Base-by-base conservation (phyloP, 2,888 invertebrate genomes). In the Cremastobaeus sp. region DNA sequence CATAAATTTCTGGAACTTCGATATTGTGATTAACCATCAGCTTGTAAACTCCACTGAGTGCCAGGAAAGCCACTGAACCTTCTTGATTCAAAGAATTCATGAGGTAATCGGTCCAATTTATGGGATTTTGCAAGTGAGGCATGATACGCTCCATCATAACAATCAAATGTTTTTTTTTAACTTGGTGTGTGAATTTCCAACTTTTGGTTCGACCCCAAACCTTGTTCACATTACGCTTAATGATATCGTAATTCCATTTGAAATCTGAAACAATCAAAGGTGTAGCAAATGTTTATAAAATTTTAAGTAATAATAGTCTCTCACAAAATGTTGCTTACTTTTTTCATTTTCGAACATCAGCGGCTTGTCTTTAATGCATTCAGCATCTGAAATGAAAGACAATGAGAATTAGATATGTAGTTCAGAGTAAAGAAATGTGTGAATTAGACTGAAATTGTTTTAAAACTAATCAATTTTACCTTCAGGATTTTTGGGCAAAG, bases 1-100 rank as follows among this genome's bases (percentile, higher is more conserved):
- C 92, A 89, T 96, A 99, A 86, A 99, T 96, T 85, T 96, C 94
- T 0, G 98, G 98, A 89, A 97, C 98, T 82, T 97, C 95, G 89
- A 99, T 91, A 89, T 98, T 98, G 89, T 97, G 94, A 72, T 93
- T 93, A 77, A 95, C 93, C 69, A 98, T 96, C 76, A 99, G 90
- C 50, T 94, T 92, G 85, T 97, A 94, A 55, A 98, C 92, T 14
- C 98, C 97, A 86, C 97, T 97, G 8, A 99, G 89, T 0, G 98
- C 96, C 54, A 99, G 89, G 83, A 98, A 90, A 84, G 96, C 95
- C 71, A 96, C 92, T 0, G 95, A 92, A 4, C 98, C 97, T 79
- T 96, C 94, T 43, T 93, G 91, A 84, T 96, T 94, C 76, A 97
- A 91, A 0, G 96, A 95, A 82, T 96, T 94, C 90, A 96, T 95